These are phyloP conservation scores for Rattus rattus DNA, from an alignment of 2,113 vertebrate species.

Conservation along the genomic window DNA sequence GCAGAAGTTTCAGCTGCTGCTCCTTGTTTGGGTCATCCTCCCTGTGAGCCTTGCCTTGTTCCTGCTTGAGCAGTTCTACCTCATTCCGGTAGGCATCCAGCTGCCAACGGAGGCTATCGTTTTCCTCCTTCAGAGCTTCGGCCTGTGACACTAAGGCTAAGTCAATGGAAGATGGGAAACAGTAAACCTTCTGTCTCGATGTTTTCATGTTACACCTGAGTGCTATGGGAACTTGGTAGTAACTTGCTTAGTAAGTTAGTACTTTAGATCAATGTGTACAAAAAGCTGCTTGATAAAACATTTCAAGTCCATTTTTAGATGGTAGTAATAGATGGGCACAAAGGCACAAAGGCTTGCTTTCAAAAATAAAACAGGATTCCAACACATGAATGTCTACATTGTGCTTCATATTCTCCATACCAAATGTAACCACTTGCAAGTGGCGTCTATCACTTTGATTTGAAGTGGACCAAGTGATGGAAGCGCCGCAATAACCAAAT, in stretches of 20 bases:
- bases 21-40: constrained; percentile 94
- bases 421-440: constrained; percentile 49
- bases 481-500: constrained; percentile 23
- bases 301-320: constrained; percentile 26
- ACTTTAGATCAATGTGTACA: constrained; percentile 35
- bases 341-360: constrained; percentile 9
- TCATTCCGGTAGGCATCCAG: constrained; percentile 97
- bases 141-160: constrained; percentile 90
- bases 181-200: neutral
- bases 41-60: constrained; percentile 92
- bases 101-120: constrained; percentile 97
- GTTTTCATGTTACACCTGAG: neutral
- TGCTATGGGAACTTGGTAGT: constrained; percentile 6
- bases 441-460: constrained; percentile 47
- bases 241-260: neutral
- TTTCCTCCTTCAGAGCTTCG: constrained; percentile 96
- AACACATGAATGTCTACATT: neutral
- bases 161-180: constrained; percentile 22
- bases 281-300: constrained; percentile 32
- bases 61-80: constrained; percentile 96
- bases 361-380: constrained; percentile 37
- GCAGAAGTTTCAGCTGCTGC: constrained; percentile 95
- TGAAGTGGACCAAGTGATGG: constrained; percentile 57
- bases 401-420: neutral
- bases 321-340: constrained; percentile 10